Evolutionary conservation across 2,888 invertebrate species (phyloP).

Genomic region (Mechanitis mazaeus): DNA sequence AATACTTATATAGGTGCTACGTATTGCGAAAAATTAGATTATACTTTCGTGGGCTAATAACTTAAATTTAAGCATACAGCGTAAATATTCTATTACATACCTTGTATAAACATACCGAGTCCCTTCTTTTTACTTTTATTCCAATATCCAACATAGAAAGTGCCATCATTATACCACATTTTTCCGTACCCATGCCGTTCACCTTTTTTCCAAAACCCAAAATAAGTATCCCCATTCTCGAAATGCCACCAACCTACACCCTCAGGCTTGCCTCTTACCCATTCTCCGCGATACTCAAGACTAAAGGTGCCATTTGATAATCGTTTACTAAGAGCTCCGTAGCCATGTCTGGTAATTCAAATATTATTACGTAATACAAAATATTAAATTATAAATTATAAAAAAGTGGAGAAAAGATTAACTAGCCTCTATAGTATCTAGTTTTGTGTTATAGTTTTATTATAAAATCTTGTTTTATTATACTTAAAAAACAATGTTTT

Average conservation of each 20-base stretch:
- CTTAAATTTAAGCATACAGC: not conserved
- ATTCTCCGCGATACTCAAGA: slow-evolving; percentile 77
- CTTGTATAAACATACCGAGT: slow-evolving; percentile 71
- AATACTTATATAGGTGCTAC: too few species aligned
- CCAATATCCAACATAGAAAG: slow-evolving; percentile 80
- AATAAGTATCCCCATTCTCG: slow-evolving; percentile 76
- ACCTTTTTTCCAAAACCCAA: slow-evolving; percentile 74
- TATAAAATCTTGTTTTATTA: too few species aligned
- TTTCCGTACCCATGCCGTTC: slow-evolving; percentile 77
- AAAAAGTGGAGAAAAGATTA: too few species aligned
- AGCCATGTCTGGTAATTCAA: slow-evolving; percentile 66
- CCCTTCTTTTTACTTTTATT: slow-evolving; percentile 63
- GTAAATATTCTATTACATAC: slow-evolving; percentile 38
- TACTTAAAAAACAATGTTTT: too few species aligned
- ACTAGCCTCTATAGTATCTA: too few species aligned
- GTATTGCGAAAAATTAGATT: too few species aligned
- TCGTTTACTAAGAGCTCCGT: slow-evolving; percentile 69
- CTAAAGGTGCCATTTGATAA: slow-evolving; percentile 57
- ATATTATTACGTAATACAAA: too few species aligned
- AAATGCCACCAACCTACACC: slow-evolving; percentile 77
- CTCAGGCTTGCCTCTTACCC: slow-evolving; percentile 75
- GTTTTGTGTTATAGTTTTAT: too few species aligned
- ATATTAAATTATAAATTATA: too few species aligned
- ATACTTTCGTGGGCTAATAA: too few species aligned
- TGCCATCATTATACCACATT: slow-evolving; percentile 78